A percentile compares a stretch with the other conserved stretches of the same genome.
Conservation (phyloP, 2,888 invertebrate species). For the Odontomyia ornata region DNA sequence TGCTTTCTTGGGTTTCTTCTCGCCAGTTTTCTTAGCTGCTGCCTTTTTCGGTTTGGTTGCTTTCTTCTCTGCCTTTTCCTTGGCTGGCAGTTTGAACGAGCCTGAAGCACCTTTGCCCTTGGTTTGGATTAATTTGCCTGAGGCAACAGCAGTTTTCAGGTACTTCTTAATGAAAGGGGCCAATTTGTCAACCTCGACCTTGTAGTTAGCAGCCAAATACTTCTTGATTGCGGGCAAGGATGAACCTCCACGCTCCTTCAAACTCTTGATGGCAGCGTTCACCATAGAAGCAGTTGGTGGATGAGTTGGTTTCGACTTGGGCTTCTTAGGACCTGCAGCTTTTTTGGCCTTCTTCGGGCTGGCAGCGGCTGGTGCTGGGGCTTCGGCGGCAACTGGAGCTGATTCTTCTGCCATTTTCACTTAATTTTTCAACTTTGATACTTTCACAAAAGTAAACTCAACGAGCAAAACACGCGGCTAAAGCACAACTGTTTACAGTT, state of each 20-base stretch:
- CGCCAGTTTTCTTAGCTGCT: background rate
- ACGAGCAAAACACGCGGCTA: background rate
- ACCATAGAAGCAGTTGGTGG: background rate
- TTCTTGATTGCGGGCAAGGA: too few species aligned
- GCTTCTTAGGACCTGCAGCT: background rate
- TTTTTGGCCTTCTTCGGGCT: slow-evolving; percentile 4
- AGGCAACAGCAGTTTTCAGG: too few species aligned
- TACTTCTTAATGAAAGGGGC: too few species aligned
- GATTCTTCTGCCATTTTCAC: slow-evolving; percentile 22
- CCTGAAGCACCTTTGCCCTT: background rate
- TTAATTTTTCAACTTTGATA: too few species aligned
- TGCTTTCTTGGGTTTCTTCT: too few species aligned
- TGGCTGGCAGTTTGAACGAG: background rate
- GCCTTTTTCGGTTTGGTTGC: slow-evolving; percentile 1
- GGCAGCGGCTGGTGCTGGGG: slow-evolving; percentile 19
- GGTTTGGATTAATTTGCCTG: background rate
- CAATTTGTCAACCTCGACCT: too few species aligned
- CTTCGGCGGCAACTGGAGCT: slow-evolving; percentile 14
- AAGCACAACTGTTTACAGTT: background rate
- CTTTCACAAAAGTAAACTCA: background rate
- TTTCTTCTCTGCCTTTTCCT: background rate
- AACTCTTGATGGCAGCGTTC: background rate
- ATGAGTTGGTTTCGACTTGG: background rate
- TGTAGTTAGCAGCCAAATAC: background rate
- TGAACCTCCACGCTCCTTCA: too few species aligned